Conservation (phyloP, 64 coral and sea anemone genomes). For the Stichodactyla mertensii region DNA sequence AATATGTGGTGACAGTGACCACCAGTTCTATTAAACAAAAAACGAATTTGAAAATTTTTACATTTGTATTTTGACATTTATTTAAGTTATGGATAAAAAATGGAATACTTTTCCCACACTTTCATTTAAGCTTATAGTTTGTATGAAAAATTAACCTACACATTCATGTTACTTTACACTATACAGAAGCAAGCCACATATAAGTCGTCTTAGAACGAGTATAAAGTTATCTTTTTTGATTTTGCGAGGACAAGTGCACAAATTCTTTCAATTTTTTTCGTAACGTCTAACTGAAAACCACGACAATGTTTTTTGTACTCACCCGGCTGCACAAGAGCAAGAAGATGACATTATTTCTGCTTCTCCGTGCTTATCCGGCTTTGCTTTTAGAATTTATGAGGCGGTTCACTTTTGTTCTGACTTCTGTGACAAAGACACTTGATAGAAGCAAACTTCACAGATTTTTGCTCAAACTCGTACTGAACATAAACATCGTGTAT, state of each 20-base stretch:
- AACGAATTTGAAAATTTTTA: too few relatives aligned
- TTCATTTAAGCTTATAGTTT: too few relatives aligned
- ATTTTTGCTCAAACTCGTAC: slow-evolving; percentile 18
- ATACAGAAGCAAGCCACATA: too few relatives aligned
- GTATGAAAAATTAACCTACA: too few relatives aligned
- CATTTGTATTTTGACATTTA: too few relatives aligned
- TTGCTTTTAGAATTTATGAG: slow-evolving; percentile 21
- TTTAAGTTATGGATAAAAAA: too few relatives aligned
- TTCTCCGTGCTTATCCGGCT: slow-evolving; percentile 7
- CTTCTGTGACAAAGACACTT: slow-evolving; percentile 26
- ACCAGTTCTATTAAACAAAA: slow-evolving; percentile 2
- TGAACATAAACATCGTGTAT: slow-evolving; percentile 24
- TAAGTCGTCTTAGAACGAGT: too few relatives aligned
- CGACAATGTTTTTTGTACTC: not conserved
- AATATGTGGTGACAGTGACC: slow-evolving; percentile 22
- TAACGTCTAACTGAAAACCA: not conserved
- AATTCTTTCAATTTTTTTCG: slow-evolving; percentile 24
- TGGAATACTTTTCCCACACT: too few relatives aligned
- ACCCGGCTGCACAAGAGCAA: slow-evolving; percentile 23
- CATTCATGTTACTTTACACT: too few relatives aligned
- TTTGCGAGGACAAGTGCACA: slow-evolving; percentile 27
- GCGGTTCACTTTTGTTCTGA: slow-evolving; percentile 20
- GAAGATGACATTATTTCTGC: not conserved
- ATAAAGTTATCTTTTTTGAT: slow-evolving; percentile 23
- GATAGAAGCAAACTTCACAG: not conserved